Conservation (phyloP, 1,140 invertebrate species). For the Cotesia vestalis region DNA sequence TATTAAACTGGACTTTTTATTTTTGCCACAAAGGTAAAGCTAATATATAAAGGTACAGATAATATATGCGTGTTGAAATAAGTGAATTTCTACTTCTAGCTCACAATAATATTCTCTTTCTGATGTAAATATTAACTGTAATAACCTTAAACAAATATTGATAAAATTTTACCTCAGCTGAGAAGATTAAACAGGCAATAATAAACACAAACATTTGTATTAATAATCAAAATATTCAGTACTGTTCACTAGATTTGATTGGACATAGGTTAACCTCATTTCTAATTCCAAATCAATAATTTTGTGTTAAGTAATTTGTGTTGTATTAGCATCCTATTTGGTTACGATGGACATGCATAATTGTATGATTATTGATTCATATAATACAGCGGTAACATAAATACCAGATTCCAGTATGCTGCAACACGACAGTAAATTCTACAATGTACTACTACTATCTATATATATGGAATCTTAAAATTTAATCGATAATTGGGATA, state of each 20-base stretch:
- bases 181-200: background rate
- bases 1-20: too few species aligned
- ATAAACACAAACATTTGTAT: too few species aligned
- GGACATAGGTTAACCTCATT: slow-evolving; percentile 14
- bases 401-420: background rate
- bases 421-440: background rate
- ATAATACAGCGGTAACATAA: slow-evolving; percentile 23
- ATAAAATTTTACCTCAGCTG: slow-evolving; percentile 1
- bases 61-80: too few species aligned
- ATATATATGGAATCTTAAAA: slow-evolving; percentile 30
- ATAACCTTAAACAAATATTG: too few species aligned
- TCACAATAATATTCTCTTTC: too few species aligned
- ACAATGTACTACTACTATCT: too few species aligned
- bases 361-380: slow-evolving; percentile 31
- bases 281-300: slow-evolving; percentile 31
- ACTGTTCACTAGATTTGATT: too few species aligned
- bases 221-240: too few species aligned
- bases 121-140: too few species aligned
- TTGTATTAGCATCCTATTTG: slow-evolving; percentile 32
- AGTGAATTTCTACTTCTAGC: too few species aligned
- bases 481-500: slow-evolving; percentile 30
- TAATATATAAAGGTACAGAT: too few species aligned
- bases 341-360: slow-evolving; percentile 26
- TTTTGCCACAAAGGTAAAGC: too few species aligned
- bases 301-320: slow-evolving; percentile 15